Evolutionary conservation across 2,888 invertebrate genomes (phyloP).

Genomic region (Protonemura montana): DNA sequence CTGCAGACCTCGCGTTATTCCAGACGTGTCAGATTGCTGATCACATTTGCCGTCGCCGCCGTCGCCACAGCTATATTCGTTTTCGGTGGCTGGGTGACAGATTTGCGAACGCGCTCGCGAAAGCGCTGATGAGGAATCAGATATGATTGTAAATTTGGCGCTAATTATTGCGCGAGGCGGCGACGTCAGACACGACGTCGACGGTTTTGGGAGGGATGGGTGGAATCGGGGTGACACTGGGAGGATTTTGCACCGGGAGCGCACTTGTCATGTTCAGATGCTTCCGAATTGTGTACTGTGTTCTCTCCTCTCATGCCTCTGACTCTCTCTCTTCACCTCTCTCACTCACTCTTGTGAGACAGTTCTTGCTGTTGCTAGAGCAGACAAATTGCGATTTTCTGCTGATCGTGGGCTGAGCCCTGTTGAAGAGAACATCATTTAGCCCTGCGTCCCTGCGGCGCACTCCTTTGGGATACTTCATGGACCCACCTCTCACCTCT

Average conservation of each 20-base stretch:
- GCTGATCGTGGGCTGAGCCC: constrained; percentile 13
- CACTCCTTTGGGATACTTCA: background rate
- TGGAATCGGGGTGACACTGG: background rate
- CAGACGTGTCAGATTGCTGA: background rate
- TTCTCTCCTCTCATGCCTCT: background rate
- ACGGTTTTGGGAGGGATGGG: background rate
- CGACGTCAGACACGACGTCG: background rate
- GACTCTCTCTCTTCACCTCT: background rate
- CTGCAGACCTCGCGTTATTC: background rate
- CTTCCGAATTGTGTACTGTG: background rate
- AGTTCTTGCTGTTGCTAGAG: background rate
- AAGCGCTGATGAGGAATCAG: background rate
- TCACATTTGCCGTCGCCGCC: background rate
- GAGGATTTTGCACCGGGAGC: background rate
- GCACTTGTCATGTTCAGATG: background rate
- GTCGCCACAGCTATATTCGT: background rate
- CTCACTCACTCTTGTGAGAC: background rate
- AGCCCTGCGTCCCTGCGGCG: background rate
- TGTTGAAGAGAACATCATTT: constrained; percentile 17
- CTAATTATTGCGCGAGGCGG: background rate
- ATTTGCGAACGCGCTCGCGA: background rate
- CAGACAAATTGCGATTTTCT: constrained; percentile 30
- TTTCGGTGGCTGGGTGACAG: background rate
- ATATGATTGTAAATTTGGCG: background rate
- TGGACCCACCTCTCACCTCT: constrained; percentile 12